phyloP scores from a whole-genome alignment of 2,888 invertebrate genomes.

The Machimus rusticus region DNA sequence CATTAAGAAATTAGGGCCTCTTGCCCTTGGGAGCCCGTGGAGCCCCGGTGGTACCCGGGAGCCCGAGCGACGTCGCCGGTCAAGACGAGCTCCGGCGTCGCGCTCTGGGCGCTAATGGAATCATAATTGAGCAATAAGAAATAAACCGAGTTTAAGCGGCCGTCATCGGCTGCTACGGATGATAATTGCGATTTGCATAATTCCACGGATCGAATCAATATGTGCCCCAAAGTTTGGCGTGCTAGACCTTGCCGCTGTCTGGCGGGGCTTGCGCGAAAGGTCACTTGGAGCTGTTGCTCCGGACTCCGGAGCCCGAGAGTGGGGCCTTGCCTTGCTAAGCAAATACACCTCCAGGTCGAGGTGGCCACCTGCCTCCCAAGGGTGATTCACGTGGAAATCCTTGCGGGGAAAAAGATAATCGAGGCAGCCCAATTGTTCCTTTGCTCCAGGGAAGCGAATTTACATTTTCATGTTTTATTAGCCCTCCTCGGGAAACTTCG shows the following conservation, averaged over 20 bases:
- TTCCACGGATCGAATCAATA: not conserved
- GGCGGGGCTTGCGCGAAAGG: not conserved
- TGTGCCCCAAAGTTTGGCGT: not conserved
- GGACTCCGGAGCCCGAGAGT: not conserved
- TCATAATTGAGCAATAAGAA: not conserved
- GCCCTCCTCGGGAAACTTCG: not conserved
- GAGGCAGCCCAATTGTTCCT: not conserved
- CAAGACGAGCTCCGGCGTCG: not conserved
- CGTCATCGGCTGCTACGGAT: not conserved
- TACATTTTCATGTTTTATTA: slow-evolving; percentile 2
- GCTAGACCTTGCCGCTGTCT: not conserved
- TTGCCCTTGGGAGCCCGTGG: not conserved
- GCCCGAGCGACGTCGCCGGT: not conserved
- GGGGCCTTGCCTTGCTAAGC: not conserved
- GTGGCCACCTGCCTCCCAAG: not conserved
- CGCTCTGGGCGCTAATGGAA: not conserved
- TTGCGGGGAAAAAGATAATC: not conserved
- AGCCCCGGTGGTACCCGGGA: not conserved
- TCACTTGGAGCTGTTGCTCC: not conserved
- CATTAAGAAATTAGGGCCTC: not conserved
- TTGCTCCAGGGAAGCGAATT: not conserved
- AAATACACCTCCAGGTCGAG: not conserved
- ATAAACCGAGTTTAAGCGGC: not conserved
- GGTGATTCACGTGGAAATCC: not conserved
- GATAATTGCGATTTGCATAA: slow-evolving; percentile 21